Conservation (phyloP, 2,797 vertebrate species). For the Peromyscus nudipes region DNA sequence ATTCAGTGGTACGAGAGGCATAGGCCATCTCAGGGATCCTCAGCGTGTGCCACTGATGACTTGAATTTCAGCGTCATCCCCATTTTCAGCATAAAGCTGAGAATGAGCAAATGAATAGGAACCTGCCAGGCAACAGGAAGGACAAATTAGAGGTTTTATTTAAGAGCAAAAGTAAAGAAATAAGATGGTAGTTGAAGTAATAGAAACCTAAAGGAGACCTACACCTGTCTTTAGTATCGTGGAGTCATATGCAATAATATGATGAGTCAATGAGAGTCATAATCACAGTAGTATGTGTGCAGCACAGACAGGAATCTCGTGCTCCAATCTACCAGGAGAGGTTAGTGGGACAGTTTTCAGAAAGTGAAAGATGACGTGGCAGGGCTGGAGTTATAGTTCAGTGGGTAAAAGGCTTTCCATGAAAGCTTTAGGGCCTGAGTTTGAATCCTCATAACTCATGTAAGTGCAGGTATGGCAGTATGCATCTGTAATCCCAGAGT, state of each 20-base stretch:
- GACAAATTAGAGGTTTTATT: not conserved
- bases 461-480: not conserved
- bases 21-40: not conserved
- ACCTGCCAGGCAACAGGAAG: not conserved
- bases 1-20: not conserved
- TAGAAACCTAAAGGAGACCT: slow-evolving; percentile 31
- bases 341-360: not conserved
- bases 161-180: slow-evolving; percentile 51
- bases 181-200: slow-evolving; percentile 57
- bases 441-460: no score
- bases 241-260: not conserved
- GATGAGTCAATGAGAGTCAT: not conserved
- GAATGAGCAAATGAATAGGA: not conserved
- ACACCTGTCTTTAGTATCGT: slow-evolving; percentile 17
- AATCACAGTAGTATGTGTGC: not conserved
- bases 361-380: not conserved
- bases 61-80: slow-evolving; percentile 1
- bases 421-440: not conserved
- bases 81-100: not conserved
- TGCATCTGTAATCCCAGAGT: not conserved
- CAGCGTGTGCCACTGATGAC: not conserved
- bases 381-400: not conserved
- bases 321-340: not conserved
- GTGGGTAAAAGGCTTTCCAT: not conserved
- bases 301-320: not conserved